Percentiles rank a stretch among this genome's conserved stretches.
phyloP scores from a whole-genome alignment of 2,113 vertebrate species.

The Stercorarius parasiticus region DNA sequence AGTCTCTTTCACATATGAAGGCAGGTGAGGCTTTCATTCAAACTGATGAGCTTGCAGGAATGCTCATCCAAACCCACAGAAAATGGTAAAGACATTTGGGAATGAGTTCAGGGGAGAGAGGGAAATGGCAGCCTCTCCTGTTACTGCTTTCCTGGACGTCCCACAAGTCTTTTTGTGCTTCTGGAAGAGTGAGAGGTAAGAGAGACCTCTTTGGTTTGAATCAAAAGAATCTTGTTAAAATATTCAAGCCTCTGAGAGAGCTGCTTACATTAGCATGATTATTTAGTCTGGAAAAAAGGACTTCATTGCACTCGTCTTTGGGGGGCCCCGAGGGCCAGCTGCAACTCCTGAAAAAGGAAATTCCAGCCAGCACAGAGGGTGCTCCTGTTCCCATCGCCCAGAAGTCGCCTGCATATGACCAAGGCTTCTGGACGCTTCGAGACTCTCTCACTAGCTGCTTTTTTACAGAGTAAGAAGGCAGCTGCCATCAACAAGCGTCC shows the following conservation, averaged over 20 bases:
- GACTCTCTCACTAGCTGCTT: not conserved
- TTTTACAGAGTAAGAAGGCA: not conserved
- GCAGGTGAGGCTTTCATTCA: not conserved
- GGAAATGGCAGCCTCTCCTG: not conserved
- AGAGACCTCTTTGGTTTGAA: not conserved
- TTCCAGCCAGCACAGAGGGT: slow-evolving; percentile 13
- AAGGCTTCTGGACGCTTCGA: not conserved
- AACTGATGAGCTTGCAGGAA: not conserved
- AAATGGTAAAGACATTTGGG: not conserved
- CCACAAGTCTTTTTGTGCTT: not conserved
- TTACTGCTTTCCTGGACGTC: not conserved
- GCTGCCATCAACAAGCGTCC: not conserved
- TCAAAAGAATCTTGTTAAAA: slow-evolving; percentile 43
- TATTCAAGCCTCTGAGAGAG: not conserved
- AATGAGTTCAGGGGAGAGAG: not conserved
- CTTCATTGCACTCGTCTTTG: not conserved
- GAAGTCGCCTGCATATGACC: fast-evolving
- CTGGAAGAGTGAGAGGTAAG: not conserved
- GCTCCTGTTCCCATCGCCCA: not conserved
- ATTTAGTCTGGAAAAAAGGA: slow-evolving; percentile 38
- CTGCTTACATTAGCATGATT: slow-evolving; percentile 33
- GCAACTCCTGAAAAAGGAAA: slow-evolving; percentile 20
- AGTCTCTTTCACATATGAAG: not conserved
- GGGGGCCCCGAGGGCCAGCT: slow-evolving; percentile 12
- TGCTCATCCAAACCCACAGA: not conserved